Evolutionary conservation across 2,113 vertebrate genomes (phyloP).

Genomic region (Nibea albiflora): DNA sequence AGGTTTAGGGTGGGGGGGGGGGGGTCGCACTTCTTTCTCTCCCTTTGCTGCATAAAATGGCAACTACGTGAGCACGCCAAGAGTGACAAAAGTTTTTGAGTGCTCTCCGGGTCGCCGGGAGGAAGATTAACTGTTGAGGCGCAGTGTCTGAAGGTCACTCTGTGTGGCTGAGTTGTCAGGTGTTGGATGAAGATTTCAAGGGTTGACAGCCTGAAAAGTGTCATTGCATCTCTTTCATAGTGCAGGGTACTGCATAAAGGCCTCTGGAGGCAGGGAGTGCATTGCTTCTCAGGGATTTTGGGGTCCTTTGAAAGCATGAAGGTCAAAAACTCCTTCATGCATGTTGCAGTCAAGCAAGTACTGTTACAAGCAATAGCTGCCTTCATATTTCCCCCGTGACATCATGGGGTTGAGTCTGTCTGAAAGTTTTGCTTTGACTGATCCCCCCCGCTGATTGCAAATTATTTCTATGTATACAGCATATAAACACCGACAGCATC

Average conservation of each 20-base stretch:
- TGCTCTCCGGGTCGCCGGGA: not conserved
- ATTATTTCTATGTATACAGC: too few species aligned
- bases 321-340: constrained; percentile 32
- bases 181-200: constrained; percentile 25
- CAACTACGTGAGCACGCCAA: not conserved
- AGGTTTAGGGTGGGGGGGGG: too few species aligned
- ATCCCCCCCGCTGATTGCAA: too few species aligned
- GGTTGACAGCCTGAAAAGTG: constrained; percentile 30
- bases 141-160: constrained; percentile 46
- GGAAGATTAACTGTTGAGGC: constrained; percentile 7
- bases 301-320: constrained; percentile 2
- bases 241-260: not conserved
- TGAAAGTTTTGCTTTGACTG: too few species aligned
- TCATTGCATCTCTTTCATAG: constrained; percentile 11
- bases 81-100: constrained; percentile 2
- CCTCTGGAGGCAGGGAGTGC: not conserved
- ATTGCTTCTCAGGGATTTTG: not conserved
- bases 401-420: not conserved
- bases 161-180: constrained; percentile 26
- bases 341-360: constrained; percentile 10
- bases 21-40: not conserved
- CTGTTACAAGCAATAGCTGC: not conserved
- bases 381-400: not conserved
- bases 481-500: too few species aligned
- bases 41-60: constrained; percentile 31